Evolutionary conservation across 2,113 vertebrate genomes (phyloP).

Genomic region (Phocoena phocoena): DNA sequence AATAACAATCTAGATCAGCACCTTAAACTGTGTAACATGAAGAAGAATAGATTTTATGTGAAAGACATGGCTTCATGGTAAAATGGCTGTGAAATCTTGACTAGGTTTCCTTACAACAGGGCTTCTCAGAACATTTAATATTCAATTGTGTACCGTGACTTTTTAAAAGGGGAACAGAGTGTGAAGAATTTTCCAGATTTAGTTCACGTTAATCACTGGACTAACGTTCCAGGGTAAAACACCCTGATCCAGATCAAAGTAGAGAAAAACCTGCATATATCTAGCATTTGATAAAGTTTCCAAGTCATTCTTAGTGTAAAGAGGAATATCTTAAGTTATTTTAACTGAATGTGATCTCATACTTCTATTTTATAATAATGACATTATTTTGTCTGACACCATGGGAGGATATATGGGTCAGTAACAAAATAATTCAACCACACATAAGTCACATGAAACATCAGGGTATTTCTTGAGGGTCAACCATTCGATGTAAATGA

Average conservation of each 20-base stretch:
- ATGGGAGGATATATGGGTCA: background rate
- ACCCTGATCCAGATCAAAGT: background rate
- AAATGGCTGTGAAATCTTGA: constrained; percentile 20
- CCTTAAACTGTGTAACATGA: background rate
- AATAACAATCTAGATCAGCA: background rate
- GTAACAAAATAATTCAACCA: background rate
- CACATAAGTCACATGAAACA: background rate
- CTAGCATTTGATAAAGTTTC: background rate
- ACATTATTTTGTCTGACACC: background rate
- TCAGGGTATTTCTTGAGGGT: constrained; percentile 1
- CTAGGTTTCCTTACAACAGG: background rate
- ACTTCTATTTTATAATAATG: constrained; percentile 44
- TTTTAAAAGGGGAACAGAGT: background rate
- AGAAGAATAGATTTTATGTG: background rate
- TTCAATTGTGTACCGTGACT: background rate
- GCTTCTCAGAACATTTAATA: background rate
- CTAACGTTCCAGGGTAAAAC: background rate
- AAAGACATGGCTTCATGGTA: background rate
- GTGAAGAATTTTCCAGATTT: background rate
- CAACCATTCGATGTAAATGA: constrained; percentile 10
- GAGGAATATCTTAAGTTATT: constrained; percentile 28
- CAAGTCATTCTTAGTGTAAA: background rate
- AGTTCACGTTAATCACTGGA: background rate
- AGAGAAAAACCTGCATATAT: background rate
- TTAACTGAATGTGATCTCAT: constrained; percentile 22